Conservation (phyloP, 2,797 vertebrate species). For the Cephalopachus bancanus region DNA sequence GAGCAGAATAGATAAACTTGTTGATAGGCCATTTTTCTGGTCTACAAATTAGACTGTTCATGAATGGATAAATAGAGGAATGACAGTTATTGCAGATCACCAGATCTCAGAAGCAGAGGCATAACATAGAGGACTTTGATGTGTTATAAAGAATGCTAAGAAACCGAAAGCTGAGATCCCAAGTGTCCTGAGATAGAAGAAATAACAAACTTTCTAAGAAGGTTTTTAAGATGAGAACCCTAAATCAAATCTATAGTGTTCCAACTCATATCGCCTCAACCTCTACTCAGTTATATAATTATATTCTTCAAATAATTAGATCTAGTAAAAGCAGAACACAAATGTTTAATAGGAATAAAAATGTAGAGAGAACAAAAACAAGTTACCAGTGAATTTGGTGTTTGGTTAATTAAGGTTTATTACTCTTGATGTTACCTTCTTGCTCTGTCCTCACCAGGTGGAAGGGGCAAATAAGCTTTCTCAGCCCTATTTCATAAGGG, state of each 20-base stretch:
- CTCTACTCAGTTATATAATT: neutral
- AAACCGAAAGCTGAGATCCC: neutral
- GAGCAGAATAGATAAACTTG: neutral
- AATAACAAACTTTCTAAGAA: neutral
- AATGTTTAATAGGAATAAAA: too few species aligned
- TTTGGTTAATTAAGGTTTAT: neutral
- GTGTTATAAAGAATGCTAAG: neutral
- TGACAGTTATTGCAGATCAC: neutral
- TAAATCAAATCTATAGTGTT: neutral
- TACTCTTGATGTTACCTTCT: neutral
- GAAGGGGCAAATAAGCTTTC: neutral
- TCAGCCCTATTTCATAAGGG: neutral
- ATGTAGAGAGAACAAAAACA: neutral
- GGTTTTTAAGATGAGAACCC: neutral
- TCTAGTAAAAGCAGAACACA: neutral
- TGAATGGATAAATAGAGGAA: neutral
- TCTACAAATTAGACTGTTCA: neutral
- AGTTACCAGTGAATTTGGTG: neutral
- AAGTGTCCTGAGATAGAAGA: neutral
- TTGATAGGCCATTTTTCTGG: neutral
- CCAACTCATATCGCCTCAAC: neutral
- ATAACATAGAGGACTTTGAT: neutral
- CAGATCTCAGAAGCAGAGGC: neutral
- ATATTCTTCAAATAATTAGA: constrained; percentile 12
- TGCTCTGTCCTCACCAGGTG: neutral